A percentile compares a stretch with the other conserved stretches of the same genome.
These are phyloP conservation scores for Mesocricetus auratus DNA, from an alignment of 2,113 vertebrate genomes.

Conservation along the genomic window DNA sequence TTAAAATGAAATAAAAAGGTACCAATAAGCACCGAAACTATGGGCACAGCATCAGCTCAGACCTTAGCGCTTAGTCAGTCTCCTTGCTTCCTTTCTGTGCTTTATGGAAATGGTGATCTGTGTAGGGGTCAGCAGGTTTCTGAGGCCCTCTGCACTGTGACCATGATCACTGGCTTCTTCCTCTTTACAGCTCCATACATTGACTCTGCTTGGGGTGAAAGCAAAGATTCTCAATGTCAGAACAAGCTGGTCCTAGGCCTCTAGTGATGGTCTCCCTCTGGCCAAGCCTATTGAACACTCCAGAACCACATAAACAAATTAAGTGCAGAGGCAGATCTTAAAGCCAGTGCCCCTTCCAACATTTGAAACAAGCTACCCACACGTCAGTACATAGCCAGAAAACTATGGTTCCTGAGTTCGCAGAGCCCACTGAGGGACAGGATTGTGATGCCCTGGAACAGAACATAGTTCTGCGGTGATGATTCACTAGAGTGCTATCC, in stretches of 20 bases:
- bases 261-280: too few species aligned
- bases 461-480: background rate
- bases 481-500: too few species aligned
- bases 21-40: background rate
- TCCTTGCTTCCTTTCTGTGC: slow-evolving; percentile 2
- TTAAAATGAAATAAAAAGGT: background rate
- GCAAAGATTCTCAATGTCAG: background rate
- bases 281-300: background rate
- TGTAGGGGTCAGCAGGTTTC: background rate
- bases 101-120: background rate
- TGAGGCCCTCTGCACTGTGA: background rate
- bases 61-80: background rate
- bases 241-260: background rate
- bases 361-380: background rate
- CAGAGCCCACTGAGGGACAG: background rate
- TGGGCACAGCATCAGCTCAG: background rate
- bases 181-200: background rate
- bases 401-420: background rate
- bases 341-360: accelerated
- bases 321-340: background rate
- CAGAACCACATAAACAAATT: background rate
- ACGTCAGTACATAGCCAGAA: background rate
- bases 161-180: background rate
- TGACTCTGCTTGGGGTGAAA: background rate
- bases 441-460: background rate